Percentiles rank a stretch among this genome's conserved stretches.
phyloP scores from a whole-genome alignment of 2,797 vertebrate species.

The Hipposideros larvatus region DNA sequence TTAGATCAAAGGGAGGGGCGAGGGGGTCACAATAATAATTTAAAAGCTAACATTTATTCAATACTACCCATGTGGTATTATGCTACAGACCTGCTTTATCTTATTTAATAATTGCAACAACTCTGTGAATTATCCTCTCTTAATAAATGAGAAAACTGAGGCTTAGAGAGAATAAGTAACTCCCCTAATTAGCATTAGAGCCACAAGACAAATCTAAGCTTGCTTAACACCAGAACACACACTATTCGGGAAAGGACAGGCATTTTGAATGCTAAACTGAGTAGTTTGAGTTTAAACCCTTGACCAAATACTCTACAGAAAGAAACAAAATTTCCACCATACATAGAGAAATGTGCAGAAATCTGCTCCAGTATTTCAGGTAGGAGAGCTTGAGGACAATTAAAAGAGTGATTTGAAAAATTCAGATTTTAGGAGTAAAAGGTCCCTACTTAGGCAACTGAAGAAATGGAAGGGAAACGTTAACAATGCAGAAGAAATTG shows the following conservation, averaged over 20 bases:
- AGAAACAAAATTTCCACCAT: background rate
- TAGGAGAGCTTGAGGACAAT: background rate
- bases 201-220: background rate
- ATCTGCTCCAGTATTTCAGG: background rate
- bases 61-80: background rate
- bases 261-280: background rate
- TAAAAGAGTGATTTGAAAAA: background rate
- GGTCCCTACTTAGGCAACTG: background rate
- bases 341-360: background rate
- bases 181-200: background rate
- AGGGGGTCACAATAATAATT: background rate
- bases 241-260: background rate
- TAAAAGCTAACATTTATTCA: background rate
- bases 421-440: background rate
- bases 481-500: background rate
- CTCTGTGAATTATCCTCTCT: background rate
- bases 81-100: background rate
- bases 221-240: background rate
- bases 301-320: background rate
- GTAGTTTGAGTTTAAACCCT: background rate
- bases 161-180: background rate
- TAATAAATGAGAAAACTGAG: conserved; percentile 4
- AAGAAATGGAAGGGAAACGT: background rate
- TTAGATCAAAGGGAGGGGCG: background rate
- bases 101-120: background rate